Base-by-base conservation (phyloP, 2,888 invertebrate species). In the Beris morrisii region DNA sequence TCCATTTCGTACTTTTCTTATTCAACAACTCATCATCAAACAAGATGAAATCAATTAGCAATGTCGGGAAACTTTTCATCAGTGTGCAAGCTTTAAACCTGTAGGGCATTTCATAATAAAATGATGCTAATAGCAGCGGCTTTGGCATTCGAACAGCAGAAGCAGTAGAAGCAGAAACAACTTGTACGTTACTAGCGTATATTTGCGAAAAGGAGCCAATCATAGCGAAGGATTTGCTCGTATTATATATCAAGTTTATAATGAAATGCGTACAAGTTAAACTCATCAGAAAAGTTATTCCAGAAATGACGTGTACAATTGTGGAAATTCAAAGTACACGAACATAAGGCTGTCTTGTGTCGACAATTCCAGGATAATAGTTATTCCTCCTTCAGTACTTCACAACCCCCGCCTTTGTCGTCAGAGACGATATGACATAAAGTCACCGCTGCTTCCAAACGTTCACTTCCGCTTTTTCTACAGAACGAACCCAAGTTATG, bases 181-280 rank as follows among this genome's bases (percentile, higher is more conserved):
- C 38, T 38, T 38, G 5, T 38, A 38, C 38, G 38, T 38, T 38
- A 38, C 7, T 7, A 38, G 9, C 4, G 38, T 22, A 22, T 38
- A 38, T 7, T 38, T 38, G 38, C 9, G 38, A 38, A 38, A 38
- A 38, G 38, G 38, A 38, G 38, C 38, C 5, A 38, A 38, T 38
- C 38, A 9, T 38, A 38, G 38, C 38, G 5, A 3, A 38, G 38
- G 38, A 38, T 38, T 38, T 38, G 7, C 3, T 22, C 22, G 22
- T 22, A 22, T 22, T 22, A 22, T 7, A 38, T 3, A 38, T 38
- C 38, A 59, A 46, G 12, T 59, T 59, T 48, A 32, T 50, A 59
- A 46, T 59, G 50, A 50, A 59, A 50, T 59, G 59, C 59, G 59
- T 48, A 48, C 50, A 59, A 59, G 59, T 59, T 59, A 59, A 59